Base-by-base conservation (phyloP, 2,797 vertebrate species). In the Arctocebus calabarensis region DNA sequence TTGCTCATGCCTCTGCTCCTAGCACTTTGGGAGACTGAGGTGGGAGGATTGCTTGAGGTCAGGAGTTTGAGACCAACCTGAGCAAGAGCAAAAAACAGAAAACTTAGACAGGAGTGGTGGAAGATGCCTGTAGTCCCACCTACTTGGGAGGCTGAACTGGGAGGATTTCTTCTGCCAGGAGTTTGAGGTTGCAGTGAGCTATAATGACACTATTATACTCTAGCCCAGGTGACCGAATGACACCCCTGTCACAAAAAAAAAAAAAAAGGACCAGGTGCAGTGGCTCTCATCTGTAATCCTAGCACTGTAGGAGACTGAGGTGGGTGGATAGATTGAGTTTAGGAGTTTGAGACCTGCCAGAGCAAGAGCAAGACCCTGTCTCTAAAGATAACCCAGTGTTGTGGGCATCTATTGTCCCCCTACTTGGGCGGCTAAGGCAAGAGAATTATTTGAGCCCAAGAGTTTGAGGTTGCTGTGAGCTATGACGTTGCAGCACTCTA, bases 91-190 rank as follows among this genome's bases (percentile, higher is more conserved):
- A 68, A n/a, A 68, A n/a, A 17, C 9, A 34, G 7, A n/a, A 68
- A 68, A 68, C n/a, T 68, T 68, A 68, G 32, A 17, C 64, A 68
- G 32, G 32, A 3, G 3, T 68, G 17, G 1, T 34, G 32, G 64
- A 19, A n/a, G 0, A 17, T 17, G 17, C 32, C 17, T 34, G 0
- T 68, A n/a, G 16, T 68, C 64, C 7, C 3, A 68, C 16, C 1
- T 34, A 68, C 64, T 68, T 68, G 64, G 17, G 64, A 68, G 64
- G 64, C 64, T 34, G 64, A 34, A 9, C 3, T 34, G 64, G 64
- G 64, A 68, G 32, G 32, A 68, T 19, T 32, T 17, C 32, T 68
- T 68, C 32, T n/a, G 32, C 64, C 32, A 68, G 17, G 17, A 68
- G 17, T 68, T 68, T 17, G 17, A 68, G 16, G 17, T 4, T 20